These are phyloP conservation scores for Scaptomyza cyrtandrae DNA, from an alignment of 2,888 invertebrate genomes.

Conservation along the genomic window DNA sequence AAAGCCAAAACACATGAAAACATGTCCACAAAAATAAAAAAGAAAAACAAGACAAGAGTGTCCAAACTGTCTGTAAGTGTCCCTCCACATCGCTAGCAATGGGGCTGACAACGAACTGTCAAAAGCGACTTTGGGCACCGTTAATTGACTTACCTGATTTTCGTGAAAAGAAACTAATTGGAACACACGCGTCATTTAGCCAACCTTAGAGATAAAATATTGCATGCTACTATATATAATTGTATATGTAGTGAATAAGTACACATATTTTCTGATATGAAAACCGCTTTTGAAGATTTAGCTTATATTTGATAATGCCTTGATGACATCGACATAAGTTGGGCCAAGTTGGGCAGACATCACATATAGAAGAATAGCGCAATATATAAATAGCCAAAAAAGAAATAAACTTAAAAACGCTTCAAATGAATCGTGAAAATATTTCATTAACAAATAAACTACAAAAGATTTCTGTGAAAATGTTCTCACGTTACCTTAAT, in stretches of 20 bases:
- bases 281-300: slow-evolving; percentile 50
- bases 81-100: not conserved
- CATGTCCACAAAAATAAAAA: slow-evolving; percentile 18
- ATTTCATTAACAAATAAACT: slow-evolving; percentile 61
- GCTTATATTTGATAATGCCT: slow-evolving; percentile 46
- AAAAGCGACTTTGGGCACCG: slow-evolving; percentile 52
- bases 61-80: slow-evolving; percentile 16
- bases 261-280: slow-evolving; percentile 34
- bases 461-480: slow-evolving; percentile 25
- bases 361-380: slow-evolving; percentile 50
- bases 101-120: slow-evolving; percentile 63
- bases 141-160: slow-evolving; percentile 54
- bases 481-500: slow-evolving; percentile 34
- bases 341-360: slow-evolving; percentile 10
- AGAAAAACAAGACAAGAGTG: slow-evolving; percentile 13
- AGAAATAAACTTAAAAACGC: slow-evolving; percentile 21
- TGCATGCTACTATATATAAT: too few relatives aligned
- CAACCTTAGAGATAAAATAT: slow-evolving; percentile 57
- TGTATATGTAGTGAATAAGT: too few relatives aligned
- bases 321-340: slow-evolving; percentile 29
- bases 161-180: slow-evolving; percentile 45
- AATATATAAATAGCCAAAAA: slow-evolving; percentile 54
- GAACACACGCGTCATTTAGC: slow-evolving; percentile 54
- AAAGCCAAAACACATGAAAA: slow-evolving; percentile 1
- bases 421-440: slow-evolving; percentile 24